phyloP scores from a whole-genome alignment of 1,140 invertebrate genomes.

The Pseudomyrmex sp. region DNA sequence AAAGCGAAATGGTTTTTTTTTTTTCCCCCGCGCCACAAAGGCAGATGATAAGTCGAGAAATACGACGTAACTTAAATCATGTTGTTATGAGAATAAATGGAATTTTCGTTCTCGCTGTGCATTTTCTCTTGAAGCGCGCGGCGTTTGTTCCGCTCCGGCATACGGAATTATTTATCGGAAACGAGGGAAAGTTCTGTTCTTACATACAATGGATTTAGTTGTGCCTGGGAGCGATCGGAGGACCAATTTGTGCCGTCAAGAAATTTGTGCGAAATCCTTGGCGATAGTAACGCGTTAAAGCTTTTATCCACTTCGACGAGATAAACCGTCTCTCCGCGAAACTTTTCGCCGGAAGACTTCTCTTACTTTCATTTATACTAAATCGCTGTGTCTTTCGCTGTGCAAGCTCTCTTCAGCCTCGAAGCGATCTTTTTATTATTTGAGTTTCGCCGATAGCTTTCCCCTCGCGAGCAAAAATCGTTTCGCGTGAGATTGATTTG shows the following conservation, averaged over 20 bases:
- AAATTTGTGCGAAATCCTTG: conserved; percentile 45
- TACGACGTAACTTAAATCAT: conserved; percentile 3
- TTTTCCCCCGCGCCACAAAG: not conserved
- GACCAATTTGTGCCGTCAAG: conserved; percentile 36
- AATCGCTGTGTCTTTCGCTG: conserved; percentile 6
- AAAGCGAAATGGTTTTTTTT: conserved; percentile 2
- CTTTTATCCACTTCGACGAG: conserved; percentile 38
- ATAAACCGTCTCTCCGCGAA: conserved; percentile 40
- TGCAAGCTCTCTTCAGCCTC: not conserved
- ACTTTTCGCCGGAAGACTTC: conserved; percentile 28
- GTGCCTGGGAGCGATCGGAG: conserved; percentile 48
- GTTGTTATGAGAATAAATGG: conserved; percentile 27
- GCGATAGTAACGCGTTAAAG: conserved; percentile 30
- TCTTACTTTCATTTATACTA: conserved; percentile 29
- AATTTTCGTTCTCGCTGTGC: conserved; percentile 48
- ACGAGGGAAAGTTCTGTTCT: conserved; percentile 45
- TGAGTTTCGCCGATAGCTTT: not conserved
- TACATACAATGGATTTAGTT: conserved; percentile 44
- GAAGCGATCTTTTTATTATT: not conserved
- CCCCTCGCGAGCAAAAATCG: not conserved
- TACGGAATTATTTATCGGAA: conserved; percentile 42
- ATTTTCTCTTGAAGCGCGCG: conserved; percentile 11
- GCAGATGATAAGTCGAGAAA: conserved; percentile 23
- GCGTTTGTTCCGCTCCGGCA: conserved; percentile 28
- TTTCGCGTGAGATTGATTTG: not conserved